Evolutionary conservation across 2,888 invertebrate species (phyloP).

Genomic region (Phorcus lineatus): DNA sequence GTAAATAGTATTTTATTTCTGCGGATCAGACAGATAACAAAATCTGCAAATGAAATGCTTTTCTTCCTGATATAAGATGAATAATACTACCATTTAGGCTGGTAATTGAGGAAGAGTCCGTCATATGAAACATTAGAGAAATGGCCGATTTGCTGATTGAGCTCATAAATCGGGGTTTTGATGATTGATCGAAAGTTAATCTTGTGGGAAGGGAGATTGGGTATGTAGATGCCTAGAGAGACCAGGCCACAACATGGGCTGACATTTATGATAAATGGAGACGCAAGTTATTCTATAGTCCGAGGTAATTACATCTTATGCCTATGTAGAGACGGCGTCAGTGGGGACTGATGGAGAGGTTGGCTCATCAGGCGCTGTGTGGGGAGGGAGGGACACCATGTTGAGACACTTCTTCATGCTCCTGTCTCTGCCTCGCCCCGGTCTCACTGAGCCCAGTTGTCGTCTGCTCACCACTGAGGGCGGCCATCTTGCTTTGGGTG

Average conservation of each 20-base stretch:
- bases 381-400: background rate
- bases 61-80: constrained; percentile 23
- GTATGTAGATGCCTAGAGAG: constrained; percentile 15
- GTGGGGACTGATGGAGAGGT: background rate
- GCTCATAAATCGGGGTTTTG: constrained; percentile 23
- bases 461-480: background rate
- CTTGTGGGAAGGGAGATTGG: constrained; percentile 14
- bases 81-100: constrained; percentile 8
- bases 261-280: constrained; percentile 34
- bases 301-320: constrained; percentile 27
- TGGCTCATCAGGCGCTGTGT: background rate
- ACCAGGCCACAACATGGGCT: background rate
- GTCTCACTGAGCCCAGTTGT: background rate
- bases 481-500: background rate
- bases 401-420: background rate
- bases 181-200: constrained; percentile 22
- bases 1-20: constrained; percentile 13
- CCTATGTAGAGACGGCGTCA: background rate
- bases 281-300: background rate
- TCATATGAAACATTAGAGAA: background rate
- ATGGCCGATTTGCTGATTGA: constrained; percentile 8
- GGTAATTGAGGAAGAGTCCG: background rate
- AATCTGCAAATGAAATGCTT: constrained; percentile 15
- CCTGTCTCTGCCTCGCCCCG: background rate
- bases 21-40: constrained; percentile 2